A percentile compares a stretch with the other conserved stretches of the same genome.
These are phyloP conservation scores for Dascillus cervinus DNA, from an alignment of 2,888 invertebrate species.

Conservation along the genomic window DNA sequence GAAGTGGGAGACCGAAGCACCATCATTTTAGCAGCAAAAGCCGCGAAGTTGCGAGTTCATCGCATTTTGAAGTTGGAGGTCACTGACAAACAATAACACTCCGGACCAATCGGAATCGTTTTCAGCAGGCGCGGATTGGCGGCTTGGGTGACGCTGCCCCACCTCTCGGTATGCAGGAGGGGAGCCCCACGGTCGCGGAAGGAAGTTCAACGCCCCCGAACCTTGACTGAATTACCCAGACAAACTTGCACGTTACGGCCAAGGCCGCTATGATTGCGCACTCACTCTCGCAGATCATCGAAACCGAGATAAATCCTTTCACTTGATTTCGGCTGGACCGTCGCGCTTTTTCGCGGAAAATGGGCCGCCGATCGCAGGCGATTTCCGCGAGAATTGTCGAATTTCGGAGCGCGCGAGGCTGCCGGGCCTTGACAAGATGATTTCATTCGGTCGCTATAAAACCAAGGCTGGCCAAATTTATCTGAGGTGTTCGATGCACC, in stretches of 20 bases:
- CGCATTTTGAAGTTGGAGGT: constrained; percentile 77
- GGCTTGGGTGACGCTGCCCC: constrained; percentile 39
- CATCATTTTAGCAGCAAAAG: constrained; percentile 45
- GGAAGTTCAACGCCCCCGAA: constrained; percentile 74
- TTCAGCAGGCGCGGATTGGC: constrained; percentile 38
- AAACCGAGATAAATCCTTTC: constrained; percentile 36
- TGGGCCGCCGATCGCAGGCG: constrained; percentile 6
- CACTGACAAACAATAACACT: constrained; percentile 66
- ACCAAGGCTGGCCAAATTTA: constrained; percentile 20
- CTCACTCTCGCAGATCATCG: constrained; percentile 30
- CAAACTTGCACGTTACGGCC: constrained; percentile 45
- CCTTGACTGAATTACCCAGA: constrained; percentile 78
- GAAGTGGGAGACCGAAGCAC: constrained; percentile 46
- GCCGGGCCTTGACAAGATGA: constrained; percentile 21
- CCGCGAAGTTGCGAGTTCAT: constrained; percentile 59
- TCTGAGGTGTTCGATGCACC: constrained; percentile 16
- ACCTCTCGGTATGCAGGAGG: constrained; percentile 19
- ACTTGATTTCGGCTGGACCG: constrained; percentile 25
- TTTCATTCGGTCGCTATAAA: constrained; percentile 14
- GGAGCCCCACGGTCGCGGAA: constrained; percentile 31
- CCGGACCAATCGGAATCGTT: constrained; percentile 45
- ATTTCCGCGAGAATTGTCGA: neutral
- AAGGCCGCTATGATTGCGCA: constrained; percentile 29
- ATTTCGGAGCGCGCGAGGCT: constrained; percentile 3
- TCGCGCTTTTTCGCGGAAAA: constrained; percentile 5